phyloP scores from a whole-genome alignment of 2,113 vertebrate species.

The Xenopus tropicalis region UCB_Xtro_10.0 CM004446.2:50475501-50476000 shows the following conservation, averaged over 20 bases:
- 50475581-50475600: conserved; percentile 48
- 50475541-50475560: no score
- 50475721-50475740: conserved; percentile 16
- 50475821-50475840: not conserved
- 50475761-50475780: conserved; percentile 14
- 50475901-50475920: no score
- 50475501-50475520: no score
- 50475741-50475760: conserved; percentile 14
- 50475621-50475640: conserved; percentile 47
- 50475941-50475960: no score
- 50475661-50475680: conserved; percentile 41
- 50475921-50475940: no score
- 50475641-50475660: conserved; percentile 28
- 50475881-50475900: no score
- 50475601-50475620: conserved; percentile 52
- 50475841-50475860: not conserved
- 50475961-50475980: no score
- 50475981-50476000: no score
- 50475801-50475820: not conserved
- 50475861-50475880: no score
- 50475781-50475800: conserved; percentile 26
- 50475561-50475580: no score
- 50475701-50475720: conserved; percentile 29
- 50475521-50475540: no score
- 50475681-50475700: conserved; percentile 46